Base-by-base conservation (phyloP, 2,797 vertebrate species). In the Cossypha heuglini region DNA sequence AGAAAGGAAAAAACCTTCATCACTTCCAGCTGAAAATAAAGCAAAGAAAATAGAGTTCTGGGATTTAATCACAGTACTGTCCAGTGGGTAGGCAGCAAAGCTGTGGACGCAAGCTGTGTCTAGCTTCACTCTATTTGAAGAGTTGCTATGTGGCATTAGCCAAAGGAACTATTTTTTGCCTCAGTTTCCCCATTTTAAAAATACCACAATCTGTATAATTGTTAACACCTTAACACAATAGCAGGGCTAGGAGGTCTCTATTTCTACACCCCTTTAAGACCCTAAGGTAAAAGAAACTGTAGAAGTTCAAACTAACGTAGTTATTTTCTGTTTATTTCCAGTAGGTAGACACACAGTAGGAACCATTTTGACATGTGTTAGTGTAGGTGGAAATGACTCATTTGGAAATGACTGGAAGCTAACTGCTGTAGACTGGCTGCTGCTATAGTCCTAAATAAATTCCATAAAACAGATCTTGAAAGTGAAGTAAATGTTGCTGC, bases 381-480 rank as follows among this genome's bases (percentile, higher is more conserved):
- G 95, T 37, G 96, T 97, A 96, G 97, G 97, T 88, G 95, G 96
- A 86, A 54, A 22, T 98, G 97, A 98, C 93, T 97, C 97, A 97
- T 72, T 95, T 95, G 74, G 78, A 90, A 84, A 94, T 95, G 86
- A 86, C 72, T 95, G 51, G 77, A 90, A 97, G 96, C 91, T 96
- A 87, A 96, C 96, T 97, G 95, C 95, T 94, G 55, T 77, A 93
- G 93, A 96, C 84, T 87, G 95, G 81, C 89, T 71, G 75, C 91
- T 94, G 96, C 67, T 92, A 57, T 83, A 88, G 67, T 82, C 90
- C 94, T 96, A 96, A 96, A 97, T 96, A 96, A 89, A 95, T 92
- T 79, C 59, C 82, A 68, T 88, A 78, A 86, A 92, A 66, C 28
- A 63, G 59, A 62, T 86, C 80, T 85, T 85, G 51, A 68, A 35